Base-by-base conservation (phyloP, 2,113 vertebrate species). In the Erinaceus europaeus region DNA sequence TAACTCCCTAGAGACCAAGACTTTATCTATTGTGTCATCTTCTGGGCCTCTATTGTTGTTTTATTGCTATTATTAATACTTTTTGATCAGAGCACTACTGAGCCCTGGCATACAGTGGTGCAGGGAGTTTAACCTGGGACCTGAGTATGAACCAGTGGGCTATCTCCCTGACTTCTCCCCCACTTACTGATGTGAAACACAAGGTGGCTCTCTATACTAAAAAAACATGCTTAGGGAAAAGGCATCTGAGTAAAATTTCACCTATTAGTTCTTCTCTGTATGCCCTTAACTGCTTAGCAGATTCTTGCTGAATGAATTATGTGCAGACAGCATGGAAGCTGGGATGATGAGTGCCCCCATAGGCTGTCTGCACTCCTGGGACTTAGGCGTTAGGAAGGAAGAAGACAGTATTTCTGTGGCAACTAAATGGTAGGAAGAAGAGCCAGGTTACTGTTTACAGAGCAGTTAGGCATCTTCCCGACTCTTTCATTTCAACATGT, bases 331-430 rank as follows among this genome's bases (percentile, higher is more conserved):
- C 34, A 38, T 11, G n/a, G 53, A 75, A 12, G n/a, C 3, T 4
- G 0, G n/a, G n/a, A n/a, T 50, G 36, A 15, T 55, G 34, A 34
- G 1, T 46, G n/a, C 0, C 23, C 23, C 6, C 4, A 52, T 32
- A 9, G 29, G 48, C 18, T 50, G 17, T 25, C 42, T 77, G 9
- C 1, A 8, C 4, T 29, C 6, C 1, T 15, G 52, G 10, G n/a
- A 5, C 42, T 65, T 69, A 5, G 3, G 1, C 36, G 74, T 15
- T 36, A 21, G 48, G 61, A 21, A 4, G n/a, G 61, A 59, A 21
- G 29, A 20, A 42, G 34, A n/a, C 2, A 34, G 21, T 59, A 27
- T 53, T 80, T 76, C 2, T 15, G 13, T 44, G 69, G 59, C 59
- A 48, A 21, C 20, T 15, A 50, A 76, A 34, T 74, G 27, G 61